Evolutionary conservation across 2,797 vertebrate genomes (phyloP).

Genomic region (Tangara arthus): DNA sequence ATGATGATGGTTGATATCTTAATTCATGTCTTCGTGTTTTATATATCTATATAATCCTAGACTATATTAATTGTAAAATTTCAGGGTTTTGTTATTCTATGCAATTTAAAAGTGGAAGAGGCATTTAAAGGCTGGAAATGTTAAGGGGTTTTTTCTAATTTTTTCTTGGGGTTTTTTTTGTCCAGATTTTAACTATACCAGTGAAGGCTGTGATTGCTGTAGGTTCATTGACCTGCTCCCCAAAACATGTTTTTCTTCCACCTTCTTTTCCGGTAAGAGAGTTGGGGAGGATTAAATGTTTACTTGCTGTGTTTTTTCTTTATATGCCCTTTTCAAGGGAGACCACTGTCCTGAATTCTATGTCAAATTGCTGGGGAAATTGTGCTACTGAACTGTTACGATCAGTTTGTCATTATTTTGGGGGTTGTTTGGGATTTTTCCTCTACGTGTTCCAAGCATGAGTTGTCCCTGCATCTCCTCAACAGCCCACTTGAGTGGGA

Average conservation of each 20-base stretch:
- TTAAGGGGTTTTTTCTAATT: fast-evolving
- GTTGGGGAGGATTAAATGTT: not conserved
- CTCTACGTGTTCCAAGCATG: fast-evolving
- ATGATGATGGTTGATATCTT: not conserved
- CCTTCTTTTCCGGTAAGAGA: constrained; percentile 92
- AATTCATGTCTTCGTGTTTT: not conserved
- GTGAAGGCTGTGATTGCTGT: constrained; percentile 95
- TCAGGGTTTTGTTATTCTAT: not conserved
- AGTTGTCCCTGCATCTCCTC: not conserved
- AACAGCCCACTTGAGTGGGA: not conserved
- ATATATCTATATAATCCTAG: not conserved
- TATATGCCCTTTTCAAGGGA: not conserved
- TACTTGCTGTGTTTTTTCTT: not conserved
- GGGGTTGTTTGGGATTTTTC: fast-evolving
- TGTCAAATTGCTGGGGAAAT: not conserved
- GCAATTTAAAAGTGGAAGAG: not conserved
- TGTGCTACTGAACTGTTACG: not conserved
- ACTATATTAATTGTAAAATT: not conserved
- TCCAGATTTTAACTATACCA: constrained; percentile 93
- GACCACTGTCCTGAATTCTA: not conserved
- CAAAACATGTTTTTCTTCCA: constrained; percentile 89
- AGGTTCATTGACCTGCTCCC: constrained; percentile 88
- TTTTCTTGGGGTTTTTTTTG: not conserved
- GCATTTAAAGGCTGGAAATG: not conserved
- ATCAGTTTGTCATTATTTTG: not conserved